Conservation (phyloP, 2,797 vertebrate species). For the Gorsachius magnificus region DNA sequence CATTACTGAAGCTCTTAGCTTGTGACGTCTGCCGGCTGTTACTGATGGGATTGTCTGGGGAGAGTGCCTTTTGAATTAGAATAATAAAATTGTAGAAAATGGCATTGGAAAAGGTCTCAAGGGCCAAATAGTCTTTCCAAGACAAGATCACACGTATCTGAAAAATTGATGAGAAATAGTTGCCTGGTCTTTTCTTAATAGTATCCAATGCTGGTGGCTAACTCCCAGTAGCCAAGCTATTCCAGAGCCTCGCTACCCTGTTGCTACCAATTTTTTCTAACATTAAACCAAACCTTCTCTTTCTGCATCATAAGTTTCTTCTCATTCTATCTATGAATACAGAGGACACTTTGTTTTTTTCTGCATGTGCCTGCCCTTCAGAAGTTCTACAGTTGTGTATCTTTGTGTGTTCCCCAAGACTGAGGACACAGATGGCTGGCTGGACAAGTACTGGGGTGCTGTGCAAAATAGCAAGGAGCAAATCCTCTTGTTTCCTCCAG, state of each 20-base stretch:
- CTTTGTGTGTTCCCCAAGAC: background rate
- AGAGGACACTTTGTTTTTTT: background rate
- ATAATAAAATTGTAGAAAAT: background rate
- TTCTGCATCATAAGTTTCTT: background rate
- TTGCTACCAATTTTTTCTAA: background rate
- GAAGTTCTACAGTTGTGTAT: background rate
- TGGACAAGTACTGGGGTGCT: background rate
- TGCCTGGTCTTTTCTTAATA: background rate
- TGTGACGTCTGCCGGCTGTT: background rate
- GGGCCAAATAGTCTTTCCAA: background rate
- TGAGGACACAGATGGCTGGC: background rate
- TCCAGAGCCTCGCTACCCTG: background rate
- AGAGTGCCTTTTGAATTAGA: background rate
- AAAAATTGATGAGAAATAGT: background rate
- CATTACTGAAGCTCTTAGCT: background rate
- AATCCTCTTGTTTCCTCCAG: background rate
- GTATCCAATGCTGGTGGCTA: background rate
- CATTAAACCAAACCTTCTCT: background rate
- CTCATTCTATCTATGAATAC: background rate
- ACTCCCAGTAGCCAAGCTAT: background rate
- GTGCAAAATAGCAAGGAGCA: background rate
- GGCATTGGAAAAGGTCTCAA: background rate
- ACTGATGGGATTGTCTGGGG: background rate
- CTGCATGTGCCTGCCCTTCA: background rate
- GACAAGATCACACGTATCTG: background rate